phyloP scores from a whole-genome alignment of 92 coral and sea anemone genomes.

The Desmophyllum pertusum region DNA sequence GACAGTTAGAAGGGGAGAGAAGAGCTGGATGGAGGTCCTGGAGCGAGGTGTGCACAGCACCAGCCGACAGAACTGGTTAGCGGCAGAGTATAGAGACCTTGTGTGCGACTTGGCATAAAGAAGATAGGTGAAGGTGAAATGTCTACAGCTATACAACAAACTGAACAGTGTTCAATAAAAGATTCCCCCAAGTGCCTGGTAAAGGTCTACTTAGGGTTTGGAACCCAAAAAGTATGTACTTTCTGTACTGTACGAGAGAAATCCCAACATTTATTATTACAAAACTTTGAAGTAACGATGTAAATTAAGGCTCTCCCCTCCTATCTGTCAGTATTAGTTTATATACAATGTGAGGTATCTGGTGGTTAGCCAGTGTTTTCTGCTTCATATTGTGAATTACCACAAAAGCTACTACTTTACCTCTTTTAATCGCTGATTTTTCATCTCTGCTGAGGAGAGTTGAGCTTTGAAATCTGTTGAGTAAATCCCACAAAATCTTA shows the following conservation, averaged over 20 bases:
- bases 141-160: background rate
- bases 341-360: no score
- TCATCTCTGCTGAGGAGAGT: slow-evolving; percentile 85
- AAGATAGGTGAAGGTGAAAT: background rate
- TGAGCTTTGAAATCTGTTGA: slow-evolving; percentile 92
- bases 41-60: background rate
- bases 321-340: no score
- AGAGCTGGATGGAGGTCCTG: background rate
- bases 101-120: background rate
- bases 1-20: background rate
- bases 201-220: no score
- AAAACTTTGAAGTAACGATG: no score
- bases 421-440: slow-evolving; percentile 92
- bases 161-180: no score
- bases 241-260: no score
- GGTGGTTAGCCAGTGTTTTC: background rate
- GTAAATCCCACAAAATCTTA: background rate
- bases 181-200: no score
- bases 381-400: background rate
- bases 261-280: no score
- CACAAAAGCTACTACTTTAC: slow-evolving; percentile 16
- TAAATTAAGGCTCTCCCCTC: no score
- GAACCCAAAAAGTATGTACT: no score
- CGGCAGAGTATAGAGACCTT: background rate
- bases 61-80: background rate